Conservation (phyloP, 2,797 vertebrate genomes). For the Pantherophis vulpinus region DNA sequence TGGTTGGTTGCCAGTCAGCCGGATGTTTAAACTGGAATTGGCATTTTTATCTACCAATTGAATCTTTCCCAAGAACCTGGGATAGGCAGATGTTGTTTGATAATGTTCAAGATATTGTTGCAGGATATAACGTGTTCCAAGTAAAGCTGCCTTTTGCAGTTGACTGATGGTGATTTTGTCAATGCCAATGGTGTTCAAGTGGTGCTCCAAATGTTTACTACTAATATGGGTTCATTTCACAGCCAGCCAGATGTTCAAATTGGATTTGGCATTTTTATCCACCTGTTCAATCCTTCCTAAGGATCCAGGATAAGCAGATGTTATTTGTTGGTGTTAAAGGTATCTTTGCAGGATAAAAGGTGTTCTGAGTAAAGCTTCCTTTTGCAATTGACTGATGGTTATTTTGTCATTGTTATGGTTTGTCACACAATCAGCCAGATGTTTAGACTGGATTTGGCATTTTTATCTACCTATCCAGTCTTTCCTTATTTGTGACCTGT, state of each 20-base stretch:
- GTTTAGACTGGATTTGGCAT: background rate
- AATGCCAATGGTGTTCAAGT: background rate
- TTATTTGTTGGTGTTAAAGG: background rate
- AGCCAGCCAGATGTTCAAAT: background rate
- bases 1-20: background rate
- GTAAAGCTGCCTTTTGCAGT: background rate
- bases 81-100: background rate
- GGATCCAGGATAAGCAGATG: background rate
- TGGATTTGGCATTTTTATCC: background rate
- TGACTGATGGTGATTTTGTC: background rate
- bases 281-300: background rate
- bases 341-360: background rate
- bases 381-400: background rate
- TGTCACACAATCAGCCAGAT: background rate
- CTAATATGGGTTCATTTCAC: background rate
- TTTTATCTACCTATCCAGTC: background rate
- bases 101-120: background rate
- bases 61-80: background rate
- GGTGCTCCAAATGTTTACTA: background rate
- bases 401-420: background rate
- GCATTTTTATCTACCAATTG: background rate
- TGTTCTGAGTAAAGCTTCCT: background rate
- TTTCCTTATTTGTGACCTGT: too few species aligned
- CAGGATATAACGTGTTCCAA: background rate
- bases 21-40: accelerated